Evolutionary conservation across 2,888 invertebrate genomes (phyloP).

Genomic region (Volucella inanis): DNA sequence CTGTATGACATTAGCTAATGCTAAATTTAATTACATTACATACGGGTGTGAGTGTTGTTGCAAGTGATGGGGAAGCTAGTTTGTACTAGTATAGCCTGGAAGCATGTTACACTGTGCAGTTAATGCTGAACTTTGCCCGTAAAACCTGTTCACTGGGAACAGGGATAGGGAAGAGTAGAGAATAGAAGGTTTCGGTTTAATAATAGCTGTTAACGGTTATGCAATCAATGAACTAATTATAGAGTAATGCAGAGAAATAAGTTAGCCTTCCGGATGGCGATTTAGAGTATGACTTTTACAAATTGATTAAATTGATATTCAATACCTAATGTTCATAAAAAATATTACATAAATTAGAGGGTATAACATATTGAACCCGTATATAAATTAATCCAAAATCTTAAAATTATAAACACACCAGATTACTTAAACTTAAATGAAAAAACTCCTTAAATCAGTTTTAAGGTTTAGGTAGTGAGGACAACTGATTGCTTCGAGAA

Average conservation of each 20-base stretch:
- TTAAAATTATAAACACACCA: no score
- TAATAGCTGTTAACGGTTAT: slow-evolving; percentile 60
- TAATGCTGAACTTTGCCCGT: slow-evolving; percentile 69
- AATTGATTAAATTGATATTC: no score
- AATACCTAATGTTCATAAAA: no score
- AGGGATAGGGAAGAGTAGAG: slow-evolving; percentile 22
- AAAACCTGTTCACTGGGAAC: slow-evolving; percentile 12
- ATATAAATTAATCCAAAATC: no score
- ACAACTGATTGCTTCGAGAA: no score
- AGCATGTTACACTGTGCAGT: slow-evolving; percentile 50
- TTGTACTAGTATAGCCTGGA: neutral
- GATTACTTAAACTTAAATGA: no score
- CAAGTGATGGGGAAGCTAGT: no score
- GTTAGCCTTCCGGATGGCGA: slow-evolving; percentile 27
- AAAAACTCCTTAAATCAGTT: no score
- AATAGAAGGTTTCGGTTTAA: slow-evolving; percentile 37
- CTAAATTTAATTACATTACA: slow-evolving; percentile 76
- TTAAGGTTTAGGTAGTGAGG: no score
- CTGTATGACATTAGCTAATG: slow-evolving; percentile 77
- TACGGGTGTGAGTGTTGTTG: neutral
- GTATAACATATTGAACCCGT: no score
- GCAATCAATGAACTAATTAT: slow-evolving; percentile 72
- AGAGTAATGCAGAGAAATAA: slow-evolving; percentile 63
- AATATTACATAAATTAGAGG: no score
- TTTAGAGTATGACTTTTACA: neutral